These are phyloP conservation scores for Channa maculata DNA, from an alignment of 2,113 vertebrate genomes.

Conservation along the genomic window DNA sequence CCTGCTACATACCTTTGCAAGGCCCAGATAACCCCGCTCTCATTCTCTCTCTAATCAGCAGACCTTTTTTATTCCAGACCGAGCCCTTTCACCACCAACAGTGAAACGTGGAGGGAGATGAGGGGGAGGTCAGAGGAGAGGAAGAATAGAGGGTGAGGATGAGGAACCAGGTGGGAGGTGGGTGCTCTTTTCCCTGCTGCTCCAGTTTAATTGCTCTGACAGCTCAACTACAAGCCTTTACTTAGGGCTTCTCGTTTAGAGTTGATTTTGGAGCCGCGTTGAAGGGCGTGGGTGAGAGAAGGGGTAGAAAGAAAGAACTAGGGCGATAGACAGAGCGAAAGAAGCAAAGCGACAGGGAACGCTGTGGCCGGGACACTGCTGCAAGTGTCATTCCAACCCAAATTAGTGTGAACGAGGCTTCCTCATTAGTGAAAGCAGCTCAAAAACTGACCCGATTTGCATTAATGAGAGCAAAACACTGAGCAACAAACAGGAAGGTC, in stretches of 20 bases:
- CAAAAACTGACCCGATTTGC: slow-evolving; percentile 57
- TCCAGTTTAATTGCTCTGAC: slow-evolving; percentile 71
- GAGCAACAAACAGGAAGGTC: background rate
- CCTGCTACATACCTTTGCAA: slow-evolving; percentile 70
- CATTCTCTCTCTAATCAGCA: slow-evolving; percentile 61
- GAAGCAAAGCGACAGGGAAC: background rate
- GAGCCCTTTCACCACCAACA: slow-evolving; percentile 61
- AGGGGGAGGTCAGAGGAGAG: background rate
- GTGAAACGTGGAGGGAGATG: slow-evolving; percentile 46
- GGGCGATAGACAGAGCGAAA: background rate
- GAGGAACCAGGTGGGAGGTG: background rate
- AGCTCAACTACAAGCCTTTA: slow-evolving; percentile 66
- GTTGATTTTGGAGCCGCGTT: slow-evolving; percentile 18
- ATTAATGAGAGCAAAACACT: background rate
- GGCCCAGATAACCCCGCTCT: slow-evolving; percentile 58
- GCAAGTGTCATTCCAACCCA: slow-evolving; percentile 43
- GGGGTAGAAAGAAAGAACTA: background rate
- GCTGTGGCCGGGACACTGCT: slow-evolving; percentile 18
- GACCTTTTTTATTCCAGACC: slow-evolving; percentile 59
- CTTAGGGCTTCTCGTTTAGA: slow-evolving; percentile 42
- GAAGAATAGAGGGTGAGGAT: slow-evolving; percentile 44
- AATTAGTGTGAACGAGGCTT: slow-evolving; percentile 43
- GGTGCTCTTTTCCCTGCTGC: slow-evolving; percentile 62
- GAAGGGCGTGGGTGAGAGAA: background rate
- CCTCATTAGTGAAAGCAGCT: slow-evolving; percentile 67